Evolutionary conservation across 1,140 invertebrate genomes (phyloP).

Genomic region (Bombus picipes): DNA sequence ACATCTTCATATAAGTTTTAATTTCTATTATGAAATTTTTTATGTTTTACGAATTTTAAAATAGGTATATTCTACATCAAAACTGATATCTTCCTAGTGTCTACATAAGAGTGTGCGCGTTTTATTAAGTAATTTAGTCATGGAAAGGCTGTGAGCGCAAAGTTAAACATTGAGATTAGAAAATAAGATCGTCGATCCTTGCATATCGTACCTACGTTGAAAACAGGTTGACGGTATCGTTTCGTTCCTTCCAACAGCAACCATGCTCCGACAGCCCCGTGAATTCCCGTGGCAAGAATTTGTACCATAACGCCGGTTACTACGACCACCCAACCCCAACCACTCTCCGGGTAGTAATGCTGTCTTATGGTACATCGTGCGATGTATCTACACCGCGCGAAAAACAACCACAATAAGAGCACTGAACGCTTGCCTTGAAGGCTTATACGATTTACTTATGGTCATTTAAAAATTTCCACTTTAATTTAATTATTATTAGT

Average conservation of each 20-base stretch:
- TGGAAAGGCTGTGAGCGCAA: neutral
- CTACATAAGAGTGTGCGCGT: neutral
- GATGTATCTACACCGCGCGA: constrained; percentile 81
- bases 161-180: constrained; percentile 10
- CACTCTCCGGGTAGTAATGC: constrained; percentile 87
- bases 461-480: no score
- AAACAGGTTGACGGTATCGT: constrained; percentile 69
- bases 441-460: neutral
- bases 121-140: neutral
- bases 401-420: constrained; percentile 60
- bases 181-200: constrained; percentile 5
- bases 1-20: no score
- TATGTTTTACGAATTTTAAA: no score
- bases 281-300: constrained; percentile 82
- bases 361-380: constrained; percentile 81
- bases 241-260: constrained; percentile 73
- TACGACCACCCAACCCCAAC: constrained; percentile 87
- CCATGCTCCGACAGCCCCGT: constrained; percentile 80
- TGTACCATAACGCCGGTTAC: constrained; percentile 83
- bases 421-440: neutral
- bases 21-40: no score
- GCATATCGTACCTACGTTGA: constrained; percentile 73
- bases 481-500: neutral
- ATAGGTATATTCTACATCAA: neutral
- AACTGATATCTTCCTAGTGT: neutral